Percentiles rank a stretch among this genome's conserved stretches.
These are phyloP conservation scores for Andrena hattorfiana DNA, from an alignment of 2,888 invertebrate genomes.

Conservation along the genomic window DNA sequence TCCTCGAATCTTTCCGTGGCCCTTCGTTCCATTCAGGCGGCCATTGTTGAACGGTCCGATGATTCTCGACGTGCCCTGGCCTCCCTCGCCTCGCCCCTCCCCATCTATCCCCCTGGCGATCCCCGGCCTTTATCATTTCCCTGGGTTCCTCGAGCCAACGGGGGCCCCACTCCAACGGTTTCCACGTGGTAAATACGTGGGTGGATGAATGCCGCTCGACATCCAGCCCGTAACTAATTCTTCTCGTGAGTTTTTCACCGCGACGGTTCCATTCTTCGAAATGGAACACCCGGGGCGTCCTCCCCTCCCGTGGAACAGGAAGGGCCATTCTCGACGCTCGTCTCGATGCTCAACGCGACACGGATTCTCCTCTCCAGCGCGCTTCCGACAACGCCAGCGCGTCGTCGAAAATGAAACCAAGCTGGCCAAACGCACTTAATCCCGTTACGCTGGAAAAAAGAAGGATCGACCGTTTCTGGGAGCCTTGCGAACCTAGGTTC, in stretches of 20 bases:
- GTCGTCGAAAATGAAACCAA: not conserved
- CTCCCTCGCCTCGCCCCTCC: not conserved
- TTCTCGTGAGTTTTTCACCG: constrained; percentile 45
- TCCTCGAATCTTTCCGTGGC: constrained; percentile 58
- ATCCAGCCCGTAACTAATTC: constrained; percentile 52
- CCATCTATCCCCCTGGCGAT: not conserved
- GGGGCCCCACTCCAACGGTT: constrained; percentile 27
- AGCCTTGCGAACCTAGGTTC: not conserved
- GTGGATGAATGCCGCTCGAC: constrained; percentile 51
- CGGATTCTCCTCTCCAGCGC: not conserved
- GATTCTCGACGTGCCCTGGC: constrained; percentile 40
- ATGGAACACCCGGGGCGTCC: constrained; percentile 40
- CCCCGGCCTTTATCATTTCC: constrained; percentile 42
- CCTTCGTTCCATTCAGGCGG: constrained; percentile 42
- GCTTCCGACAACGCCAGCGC: not conserved
- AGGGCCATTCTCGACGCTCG: not conserved
- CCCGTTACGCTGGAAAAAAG: not conserved
- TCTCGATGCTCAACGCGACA: not conserved
- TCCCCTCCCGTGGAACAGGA: not conserved
- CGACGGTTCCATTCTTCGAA: constrained; percentile 44
- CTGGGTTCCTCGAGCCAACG: constrained; percentile 23
- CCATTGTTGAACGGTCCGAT: constrained; percentile 56
- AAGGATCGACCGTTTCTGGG: constrained; percentile 5
- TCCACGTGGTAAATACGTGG: constrained; percentile 51
- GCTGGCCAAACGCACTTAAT: constrained; percentile 9